Evolutionary conservation across 1,140 invertebrate genomes (phyloP).

Genomic region (Philotrypesis tridentata): DNA sequence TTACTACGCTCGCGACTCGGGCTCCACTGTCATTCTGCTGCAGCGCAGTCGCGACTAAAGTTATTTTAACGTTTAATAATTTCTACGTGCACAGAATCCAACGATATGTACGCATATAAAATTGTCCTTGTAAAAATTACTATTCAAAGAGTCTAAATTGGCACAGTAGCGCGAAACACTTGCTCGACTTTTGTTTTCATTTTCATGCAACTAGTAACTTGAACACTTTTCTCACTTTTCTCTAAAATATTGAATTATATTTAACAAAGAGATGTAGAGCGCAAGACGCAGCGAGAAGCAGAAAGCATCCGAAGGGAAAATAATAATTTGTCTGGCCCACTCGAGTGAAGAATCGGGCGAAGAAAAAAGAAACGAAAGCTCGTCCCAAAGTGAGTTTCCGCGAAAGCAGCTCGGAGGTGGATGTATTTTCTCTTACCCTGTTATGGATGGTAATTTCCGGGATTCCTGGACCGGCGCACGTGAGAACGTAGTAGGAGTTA

Average conservation of each 20-base stretch:
- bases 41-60: too few species aligned
- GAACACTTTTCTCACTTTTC: too few species aligned
- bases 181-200: too few species aligned
- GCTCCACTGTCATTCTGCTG: background rate
- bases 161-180: too few species aligned
- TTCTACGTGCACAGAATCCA: too few species aligned
- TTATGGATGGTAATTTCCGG: slow-evolving; percentile 75
- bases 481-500: slow-evolving; percentile 80
- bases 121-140: too few species aligned
- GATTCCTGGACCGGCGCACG: slow-evolving; percentile 84
- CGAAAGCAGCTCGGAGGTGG: background rate
- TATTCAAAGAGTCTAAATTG: too few species aligned
- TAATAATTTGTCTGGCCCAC: slow-evolving; percentile 11
- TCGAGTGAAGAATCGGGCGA: background rate
- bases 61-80: background rate
- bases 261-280: too few species aligned
- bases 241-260: too few species aligned
- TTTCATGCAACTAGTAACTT: too few species aligned
- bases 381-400: background rate
- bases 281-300: background rate
- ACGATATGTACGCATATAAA: too few species aligned
- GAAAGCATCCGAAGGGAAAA: background rate
- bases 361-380: slow-evolving; percentile 1
- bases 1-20: too few species aligned
- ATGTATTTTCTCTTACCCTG: slow-evolving; percentile 59